Conservation (phyloP, 53 echinoderm and acorn worm species). For the Patiria pectinifera region DNA sequence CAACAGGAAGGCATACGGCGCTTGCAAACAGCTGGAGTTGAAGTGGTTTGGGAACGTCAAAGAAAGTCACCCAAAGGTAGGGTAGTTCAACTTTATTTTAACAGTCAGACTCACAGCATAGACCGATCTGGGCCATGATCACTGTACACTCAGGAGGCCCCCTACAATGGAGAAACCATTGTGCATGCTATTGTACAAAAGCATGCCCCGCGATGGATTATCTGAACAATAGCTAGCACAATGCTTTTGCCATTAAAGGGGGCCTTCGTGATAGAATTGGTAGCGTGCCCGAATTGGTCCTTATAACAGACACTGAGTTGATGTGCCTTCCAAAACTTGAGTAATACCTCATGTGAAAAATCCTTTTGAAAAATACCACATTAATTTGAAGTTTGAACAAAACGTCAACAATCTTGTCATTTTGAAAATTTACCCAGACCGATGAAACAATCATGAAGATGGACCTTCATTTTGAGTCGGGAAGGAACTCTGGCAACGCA, state of each 20-base stretch:
- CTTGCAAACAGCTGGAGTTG: conserved; percentile 76
- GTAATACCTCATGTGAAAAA: too few relatives aligned
- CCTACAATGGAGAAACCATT: too few relatives aligned
- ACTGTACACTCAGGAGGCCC: too few relatives aligned
- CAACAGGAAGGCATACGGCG: conserved; percentile 65
- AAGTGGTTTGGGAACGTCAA: conserved; percentile 74
- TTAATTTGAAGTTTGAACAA: not conserved
- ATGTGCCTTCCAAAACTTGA: too few relatives aligned
- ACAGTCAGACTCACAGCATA: too few relatives aligned
- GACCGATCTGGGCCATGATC: too few relatives aligned
- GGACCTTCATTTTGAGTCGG: conserved; percentile 66
- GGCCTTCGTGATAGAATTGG: too few relatives aligned
- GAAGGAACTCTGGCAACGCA: conserved; percentile 48
- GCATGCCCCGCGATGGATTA: too few relatives aligned
- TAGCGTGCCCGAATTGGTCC: too few relatives aligned
- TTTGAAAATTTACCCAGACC: not conserved
- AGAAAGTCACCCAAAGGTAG: conserved; percentile 76
- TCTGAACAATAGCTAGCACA: too few relatives aligned
- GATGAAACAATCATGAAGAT: conserved; percentile 67
- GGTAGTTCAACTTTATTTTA: not conserved
- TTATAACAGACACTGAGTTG: not conserved
- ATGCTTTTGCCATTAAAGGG: too few relatives aligned
- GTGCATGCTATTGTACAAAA: too few relatives aligned
- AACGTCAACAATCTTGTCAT: not conserved
- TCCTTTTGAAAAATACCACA: not conserved